Conservation (phyloP, 2,797 vertebrate genomes). For the Helicolenus hilgendorfi region DNA sequence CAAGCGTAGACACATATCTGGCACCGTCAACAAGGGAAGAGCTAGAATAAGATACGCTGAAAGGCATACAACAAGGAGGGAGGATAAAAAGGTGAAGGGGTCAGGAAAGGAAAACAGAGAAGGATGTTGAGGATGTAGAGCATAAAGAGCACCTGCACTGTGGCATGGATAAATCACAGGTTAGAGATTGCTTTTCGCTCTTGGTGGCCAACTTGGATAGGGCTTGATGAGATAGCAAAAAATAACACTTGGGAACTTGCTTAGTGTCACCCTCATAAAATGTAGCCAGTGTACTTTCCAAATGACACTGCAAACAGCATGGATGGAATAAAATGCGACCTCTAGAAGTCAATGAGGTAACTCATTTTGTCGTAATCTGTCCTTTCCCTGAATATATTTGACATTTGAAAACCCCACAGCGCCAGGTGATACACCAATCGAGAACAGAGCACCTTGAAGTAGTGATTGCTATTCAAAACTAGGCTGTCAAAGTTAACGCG, state of each 20-base stretch:
- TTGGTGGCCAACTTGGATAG: slow-evolving; percentile 37
- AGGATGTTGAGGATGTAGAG: slow-evolving; percentile 29
- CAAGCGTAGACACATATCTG: slow-evolving; percentile 81
- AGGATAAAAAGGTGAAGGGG: slow-evolving; percentile 44
- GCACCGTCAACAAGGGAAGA: slow-evolving; percentile 78
- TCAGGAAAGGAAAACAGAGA: slow-evolving; percentile 25
- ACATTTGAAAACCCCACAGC: slow-evolving; percentile 24
- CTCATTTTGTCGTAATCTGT: neutral
- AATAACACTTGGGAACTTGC: slow-evolving; percentile 29
- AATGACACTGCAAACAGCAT: slow-evolving; percentile 13
- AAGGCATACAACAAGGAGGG: slow-evolving; percentile 58
- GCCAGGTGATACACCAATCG: neutral
- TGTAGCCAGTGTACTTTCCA: slow-evolving; percentile 35
- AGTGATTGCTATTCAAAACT: slow-evolving; percentile 45
- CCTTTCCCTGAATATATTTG: slow-evolving; percentile 13
- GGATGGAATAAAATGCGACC: neutral
- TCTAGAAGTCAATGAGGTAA: slow-evolving; percentile 10
- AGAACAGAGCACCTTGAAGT: slow-evolving; percentile 12
- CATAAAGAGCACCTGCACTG: neutral
- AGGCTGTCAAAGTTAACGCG: no score
- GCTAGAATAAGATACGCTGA: slow-evolving; percentile 67
- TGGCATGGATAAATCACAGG: slow-evolving; percentile 32
- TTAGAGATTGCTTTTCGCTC: slow-evolving; percentile 8
- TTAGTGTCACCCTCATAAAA: slow-evolving; percentile 42
- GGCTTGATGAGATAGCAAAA: slow-evolving; percentile 23